Base-by-base conservation (phyloP, 2,888 invertebrate species). In the Andrena bucephala region DNA sequence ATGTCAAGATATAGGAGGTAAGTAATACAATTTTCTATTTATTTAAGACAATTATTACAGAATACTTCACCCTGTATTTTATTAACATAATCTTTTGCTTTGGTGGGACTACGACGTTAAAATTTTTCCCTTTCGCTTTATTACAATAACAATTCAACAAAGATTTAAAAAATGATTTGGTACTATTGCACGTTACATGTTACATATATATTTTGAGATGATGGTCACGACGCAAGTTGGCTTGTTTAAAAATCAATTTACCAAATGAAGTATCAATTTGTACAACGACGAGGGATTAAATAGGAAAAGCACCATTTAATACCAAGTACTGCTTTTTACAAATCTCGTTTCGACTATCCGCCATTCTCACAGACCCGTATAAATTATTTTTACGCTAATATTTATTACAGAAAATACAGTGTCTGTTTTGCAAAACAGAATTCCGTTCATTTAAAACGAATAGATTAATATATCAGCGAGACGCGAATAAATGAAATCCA, bases 251-350 rank as follows among this genome's bases (percentile, higher is more conserved):
- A 57, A 57, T 24, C 54, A 52, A 63, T 73, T 68, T 77, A 54
- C 52, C 50, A 31, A 79, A 71, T 74, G 52, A 70, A 73, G 8
- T 63, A 10, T 67, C 31, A 74, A 68, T 29, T 72, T 52, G 8
- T 74, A 54, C 36, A 77, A 27, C 29, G 63, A 73, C 59, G 33
- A 60, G 67, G 72, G 29, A 68, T 73, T 70, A 54, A 73, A 74
- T 72, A 69, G 52, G 48, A 42, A 77, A 75, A 84, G 66, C 60
- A 81, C 81, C 66, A 74, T 81, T 81, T 42, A 78, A 75, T 76
- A 66, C 29, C 77, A 67, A 59, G 20, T 52, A 72, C 31, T 77
- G 36, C 54, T 85, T 82, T 85, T 82, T 84, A 82, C 82, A 84
- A 84, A 16, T 72, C 65, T 68, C 52, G 31, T 65, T 73, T 65